A percentile compares a stretch with the other conserved stretches of the same genome.
phyloP scores from a whole-genome alignment of 2,797 vertebrate species.

The Clarias platycephalus region DNA sequence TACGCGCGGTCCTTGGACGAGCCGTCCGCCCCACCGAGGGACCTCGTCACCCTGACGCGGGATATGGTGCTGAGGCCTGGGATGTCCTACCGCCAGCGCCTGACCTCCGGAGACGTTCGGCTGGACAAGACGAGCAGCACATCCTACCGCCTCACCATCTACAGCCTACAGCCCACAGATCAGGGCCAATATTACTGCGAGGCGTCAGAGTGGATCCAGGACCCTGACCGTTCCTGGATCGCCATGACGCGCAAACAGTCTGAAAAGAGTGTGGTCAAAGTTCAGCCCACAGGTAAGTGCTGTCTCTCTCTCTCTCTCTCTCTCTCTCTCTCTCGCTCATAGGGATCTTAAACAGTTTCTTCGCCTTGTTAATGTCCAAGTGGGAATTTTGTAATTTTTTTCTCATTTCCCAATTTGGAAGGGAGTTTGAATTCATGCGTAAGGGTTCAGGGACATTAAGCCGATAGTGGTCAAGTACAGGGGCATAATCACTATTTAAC shows the following conservation, averaged over 20 bases:
- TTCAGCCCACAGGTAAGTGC: constrained; percentile 88
- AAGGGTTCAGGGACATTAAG: neutral
- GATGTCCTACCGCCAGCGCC: constrained; percentile 83
- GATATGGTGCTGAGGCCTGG: constrained; percentile 88
- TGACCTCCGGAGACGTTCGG: constrained; percentile 85
- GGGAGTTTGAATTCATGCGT: neutral
- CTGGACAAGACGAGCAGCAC: constrained; percentile 89
- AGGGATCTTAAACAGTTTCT: neutral
- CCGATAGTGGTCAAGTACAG: too few relatives aligned
- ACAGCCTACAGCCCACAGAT: constrained; percentile 89
- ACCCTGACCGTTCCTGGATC: constrained; percentile 88
- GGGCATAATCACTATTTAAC: neutral
- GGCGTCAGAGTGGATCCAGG: constrained; percentile 94
- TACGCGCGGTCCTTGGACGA: constrained; percentile 81
- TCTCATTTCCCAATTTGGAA: neutral
- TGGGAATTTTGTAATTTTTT: neutral
- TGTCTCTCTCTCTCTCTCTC: too few relatives aligned
- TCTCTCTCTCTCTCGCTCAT: neutral
- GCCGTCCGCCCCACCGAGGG: constrained; percentile 68
- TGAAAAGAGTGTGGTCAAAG: constrained; percentile 82
- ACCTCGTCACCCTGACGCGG: constrained; percentile 87
- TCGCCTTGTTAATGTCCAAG: neutral
- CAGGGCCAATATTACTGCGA: constrained; percentile 95
- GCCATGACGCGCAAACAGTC: constrained; percentile 93
- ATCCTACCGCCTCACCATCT: constrained; percentile 87